Base-by-base conservation (phyloP, 2,888 invertebrate species). In the Dorcus parallelipipedus region DNA sequence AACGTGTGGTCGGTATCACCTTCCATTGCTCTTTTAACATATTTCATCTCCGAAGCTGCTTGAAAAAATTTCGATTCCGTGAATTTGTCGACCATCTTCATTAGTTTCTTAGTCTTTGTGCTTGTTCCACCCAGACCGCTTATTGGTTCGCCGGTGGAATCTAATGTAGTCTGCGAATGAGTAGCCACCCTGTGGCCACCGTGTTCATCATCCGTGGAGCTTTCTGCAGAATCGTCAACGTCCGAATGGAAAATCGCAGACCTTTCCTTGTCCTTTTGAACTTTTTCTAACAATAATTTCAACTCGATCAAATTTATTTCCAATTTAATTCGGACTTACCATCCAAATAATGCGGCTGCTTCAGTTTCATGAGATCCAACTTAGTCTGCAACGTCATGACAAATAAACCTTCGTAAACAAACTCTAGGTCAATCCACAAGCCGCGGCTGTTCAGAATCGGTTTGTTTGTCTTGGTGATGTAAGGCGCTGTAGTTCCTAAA, bases 51-150 rank as follows among this genome's bases (percentile, higher is more conserved):
- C 0, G 93, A 88, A 26, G 93, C 94, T 82, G 87, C 88, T 78
- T 95, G 93, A 76, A 95, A 95, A 73, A 93, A 90, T 76, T 89
- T 89, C 60, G 90, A 93, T 23, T 91, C 87, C 0, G 95, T 89
- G 63, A 95, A 87, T 74, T 87, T 89, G 74, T 95, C 93, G 8
- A 95, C 91, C 79, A 94, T 87, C 62, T 86, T 84, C 54, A 94
- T 81, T 63, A 94, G 83, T 71, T 90, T 91, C 74, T 86, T 88
- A 63, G 86, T 79, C 4, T 70, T 70, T 52, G 71, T 72, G 49
- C 68, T 64, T 8, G 59, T 53, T 9, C 67, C 61, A 2, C 66
- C 67, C 4, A 65, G 56, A 1, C 60, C 55, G 5, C 56, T 54
- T 26, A 26, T 64, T 63, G 70, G 53, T 54, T 61, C 14, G 56